Conservation (phyloP, 1,140 invertebrate genomes). For the Magallana ariakensis region DNA sequence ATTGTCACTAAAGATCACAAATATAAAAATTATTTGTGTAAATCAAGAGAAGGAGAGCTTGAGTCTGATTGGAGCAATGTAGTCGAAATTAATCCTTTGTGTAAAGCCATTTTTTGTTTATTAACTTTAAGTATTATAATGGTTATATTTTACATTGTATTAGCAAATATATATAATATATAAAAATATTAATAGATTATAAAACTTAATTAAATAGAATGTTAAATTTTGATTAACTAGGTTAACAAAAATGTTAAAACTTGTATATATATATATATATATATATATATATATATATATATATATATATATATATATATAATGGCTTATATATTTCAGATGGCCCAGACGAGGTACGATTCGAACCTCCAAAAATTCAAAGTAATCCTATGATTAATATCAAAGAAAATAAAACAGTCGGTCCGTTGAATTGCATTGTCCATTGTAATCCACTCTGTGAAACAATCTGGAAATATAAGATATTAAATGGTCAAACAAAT, state of each 20-base stretch:
- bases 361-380: not conserved
- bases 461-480: not conserved
- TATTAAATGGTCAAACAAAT: not conserved
- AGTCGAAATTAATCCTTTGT: not conserved
- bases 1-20: not conserved
- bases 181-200: too few relatives aligned
- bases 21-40: not conserved
- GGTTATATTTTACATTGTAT: too few relatives aligned
- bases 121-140: too few relatives aligned
- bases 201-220: too few relatives aligned
- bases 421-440: not conserved
- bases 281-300: too few relatives aligned
- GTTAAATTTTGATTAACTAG: too few relatives aligned
- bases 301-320: too few relatives aligned
- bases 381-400: not conserved
- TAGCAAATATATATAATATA: too few relatives aligned
- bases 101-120: too few relatives aligned
- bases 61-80: not conserved
- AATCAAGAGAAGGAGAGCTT: not conserved
- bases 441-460: not conserved
- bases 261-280: too few relatives aligned
- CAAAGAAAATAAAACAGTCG: not conserved
- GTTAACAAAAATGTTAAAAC: too few relatives aligned
- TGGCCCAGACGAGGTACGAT: not conserved
- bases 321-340: not conserved